Base-by-base conservation (phyloP, 1,140 invertebrate species). In the Steinernema khuongi region DNA sequence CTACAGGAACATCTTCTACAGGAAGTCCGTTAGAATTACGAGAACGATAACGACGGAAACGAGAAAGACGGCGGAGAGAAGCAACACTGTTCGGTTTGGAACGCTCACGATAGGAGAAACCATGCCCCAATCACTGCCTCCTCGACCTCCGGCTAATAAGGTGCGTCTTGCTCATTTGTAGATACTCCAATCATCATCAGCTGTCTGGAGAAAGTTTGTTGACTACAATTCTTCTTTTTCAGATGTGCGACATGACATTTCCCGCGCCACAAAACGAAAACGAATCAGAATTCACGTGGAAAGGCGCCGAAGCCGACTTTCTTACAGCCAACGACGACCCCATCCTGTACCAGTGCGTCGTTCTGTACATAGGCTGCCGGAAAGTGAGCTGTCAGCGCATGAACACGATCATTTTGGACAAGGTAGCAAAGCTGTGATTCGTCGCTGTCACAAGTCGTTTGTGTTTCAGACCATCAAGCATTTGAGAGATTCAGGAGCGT, bases 401-500 rank as follows among this genome's bases (percentile, higher is more conserved):
- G 50, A n/a, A 60, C 19, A 14, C 50, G 4, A 60, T 60, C 4
- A 22, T 26, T 22, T 22, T 60, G 2, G 50, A 60, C 22, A 60
- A 60, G 22, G 50, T 60, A 60, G n/a, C n/a, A n/a, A n/a, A 17
- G 36, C 36, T 41, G 7, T 41, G n/a, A 41, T 41, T 4, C 26
- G 50, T 60, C 50, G 11, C 50, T 22, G 7, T 22, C 14, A 60
- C 50, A n/a, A n/a, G n/a, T n/a, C 50, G 14, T 26, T 60, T 60
- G 11, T 60, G n/a, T 60, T 60, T 60, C 50, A 60, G 50, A 60
- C 11, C 50, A 60, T 60, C 4, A 60, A 60, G 19, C 50, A 60
- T 22, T 22, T 60, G 7, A 41, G 7, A 7, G 50, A 7, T 14
- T 60, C 7, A 11, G 7, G 26, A 26, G 14, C 7, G 26, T n/a